Evolutionary conservation across 2,797 vertebrate genomes (phyloP).

Genomic region (Otolemur crassicaudatus): DNA sequence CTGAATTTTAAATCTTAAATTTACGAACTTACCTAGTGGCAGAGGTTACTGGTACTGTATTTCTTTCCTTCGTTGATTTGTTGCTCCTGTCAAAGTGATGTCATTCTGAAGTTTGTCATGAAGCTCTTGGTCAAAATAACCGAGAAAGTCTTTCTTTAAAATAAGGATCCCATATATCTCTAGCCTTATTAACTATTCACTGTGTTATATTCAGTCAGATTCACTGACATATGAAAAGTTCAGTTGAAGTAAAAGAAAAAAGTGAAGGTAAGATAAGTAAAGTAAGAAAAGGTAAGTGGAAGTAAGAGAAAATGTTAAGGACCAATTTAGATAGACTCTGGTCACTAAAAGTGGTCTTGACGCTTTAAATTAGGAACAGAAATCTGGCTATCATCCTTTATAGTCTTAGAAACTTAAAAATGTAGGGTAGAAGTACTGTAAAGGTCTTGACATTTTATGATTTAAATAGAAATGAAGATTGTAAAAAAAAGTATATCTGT

Average conservation of each 20-base stretch:
- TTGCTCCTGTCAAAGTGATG: neutral
- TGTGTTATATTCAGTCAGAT: neutral
- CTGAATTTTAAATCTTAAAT: conserved; percentile 2
- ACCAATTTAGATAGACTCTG: neutral
- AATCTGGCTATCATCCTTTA: neutral
- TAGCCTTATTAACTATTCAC: neutral
- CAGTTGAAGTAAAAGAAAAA: neutral
- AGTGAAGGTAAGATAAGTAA: neutral
- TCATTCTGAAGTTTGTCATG: neutral
- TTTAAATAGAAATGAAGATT: conserved; percentile 26
- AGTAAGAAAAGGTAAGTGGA: neutral
- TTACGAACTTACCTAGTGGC: neutral
- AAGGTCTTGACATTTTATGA: conserved; percentile 17
- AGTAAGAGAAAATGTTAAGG: conserved; percentile 43
- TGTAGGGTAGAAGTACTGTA: neutral
- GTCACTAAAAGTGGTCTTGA: neutral
- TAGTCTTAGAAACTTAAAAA: conserved; percentile 44
- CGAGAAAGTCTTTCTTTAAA: neutral
- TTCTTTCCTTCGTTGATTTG: neutral
- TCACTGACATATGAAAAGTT: neutral
- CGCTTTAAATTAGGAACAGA: neutral
- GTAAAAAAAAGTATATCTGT: neutral
- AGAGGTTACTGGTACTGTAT: neutral
- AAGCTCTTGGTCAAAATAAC: neutral
- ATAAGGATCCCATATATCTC: neutral